phyloP scores from a whole-genome alignment of 1,140 invertebrate genomes.

The Sitodiplosis mosellana region DNA sequence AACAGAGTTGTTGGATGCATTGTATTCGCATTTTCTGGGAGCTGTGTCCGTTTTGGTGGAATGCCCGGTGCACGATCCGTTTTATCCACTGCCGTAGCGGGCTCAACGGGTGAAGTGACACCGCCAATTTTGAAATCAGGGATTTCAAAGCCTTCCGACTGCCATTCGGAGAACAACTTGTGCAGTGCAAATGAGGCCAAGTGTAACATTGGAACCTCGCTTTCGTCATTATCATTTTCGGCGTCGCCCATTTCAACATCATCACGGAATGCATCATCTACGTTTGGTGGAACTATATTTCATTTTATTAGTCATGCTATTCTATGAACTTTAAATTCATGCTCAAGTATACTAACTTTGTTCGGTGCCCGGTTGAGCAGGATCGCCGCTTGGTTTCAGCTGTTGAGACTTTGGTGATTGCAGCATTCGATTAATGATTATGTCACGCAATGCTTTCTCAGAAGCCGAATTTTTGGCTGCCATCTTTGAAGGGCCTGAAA shows the following conservation, averaged over 20 bases:
- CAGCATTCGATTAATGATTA: constrained; percentile 46
- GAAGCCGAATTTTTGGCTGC: constrained; percentile 41
- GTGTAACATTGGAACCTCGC: constrained; percentile 52
- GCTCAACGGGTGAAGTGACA: not conserved
- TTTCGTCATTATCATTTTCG: constrained; percentile 15
- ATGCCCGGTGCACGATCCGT: not conserved
- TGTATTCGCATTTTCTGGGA: constrained; percentile 34
- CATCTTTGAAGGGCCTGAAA: constrained; percentile 29
- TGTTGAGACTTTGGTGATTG: constrained; percentile 23
- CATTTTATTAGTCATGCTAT: too few relatives aligned
- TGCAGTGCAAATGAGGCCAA: constrained; percentile 55
- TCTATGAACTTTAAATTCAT: not conserved
- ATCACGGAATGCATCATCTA: not conserved
- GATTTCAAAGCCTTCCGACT: constrained; percentile 44
- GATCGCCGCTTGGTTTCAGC: not conserved
- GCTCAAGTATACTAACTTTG: not conserved
- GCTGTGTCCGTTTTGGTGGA: constrained; percentile 24
- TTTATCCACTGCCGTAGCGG: too few relatives aligned
- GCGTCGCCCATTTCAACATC: constrained; percentile 11
- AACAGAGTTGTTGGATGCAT: constrained; percentile 55
- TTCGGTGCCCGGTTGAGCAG: not conserved
- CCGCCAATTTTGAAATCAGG: constrained; percentile 22
- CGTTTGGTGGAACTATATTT: too few relatives aligned
- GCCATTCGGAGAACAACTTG: constrained; percentile 57
- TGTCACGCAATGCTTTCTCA: constrained; percentile 49